These are phyloP conservation scores for Caenorhabditis tropicalis DNA, from an alignment of 1,140 invertebrate species.

Conservation along the genomic window DNA sequence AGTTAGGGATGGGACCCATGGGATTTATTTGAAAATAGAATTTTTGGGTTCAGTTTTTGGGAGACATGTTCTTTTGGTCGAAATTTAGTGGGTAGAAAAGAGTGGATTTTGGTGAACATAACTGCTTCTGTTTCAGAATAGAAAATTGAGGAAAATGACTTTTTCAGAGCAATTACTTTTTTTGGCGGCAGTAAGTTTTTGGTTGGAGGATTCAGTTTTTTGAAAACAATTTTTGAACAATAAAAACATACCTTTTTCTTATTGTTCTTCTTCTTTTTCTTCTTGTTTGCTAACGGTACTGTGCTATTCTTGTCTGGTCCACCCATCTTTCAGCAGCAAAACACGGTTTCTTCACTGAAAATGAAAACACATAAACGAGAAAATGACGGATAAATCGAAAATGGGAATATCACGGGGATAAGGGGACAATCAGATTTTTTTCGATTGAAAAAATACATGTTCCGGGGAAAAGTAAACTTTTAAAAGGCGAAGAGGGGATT, in stretches of 20 bases:
- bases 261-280: conserved; percentile 33
- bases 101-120: background rate
- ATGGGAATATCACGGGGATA: background rate
- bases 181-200: no score
- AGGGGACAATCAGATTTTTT: background rate
- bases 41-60: background rate
- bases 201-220: background rate
- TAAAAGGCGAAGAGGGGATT: background rate
- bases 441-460: no score
- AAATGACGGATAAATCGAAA: background rate
- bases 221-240: no score
- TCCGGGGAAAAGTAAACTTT: no score
- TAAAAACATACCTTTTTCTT: conserved; percentile 17
- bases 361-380: background rate
- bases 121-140: no score
- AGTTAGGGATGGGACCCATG: background rate
- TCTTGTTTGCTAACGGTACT: conserved; percentile 3
- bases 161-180: no score
- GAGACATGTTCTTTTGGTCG: background rate
- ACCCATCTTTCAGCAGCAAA: background rate
- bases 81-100: background rate
- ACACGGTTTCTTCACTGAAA: conserved; percentile 30
- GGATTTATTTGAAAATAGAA: background rate
- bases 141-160: no score
- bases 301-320: conserved; percentile 21